Conservation (phyloP, 1,140 invertebrate species). For the Polypedilum pembai region DNA sequence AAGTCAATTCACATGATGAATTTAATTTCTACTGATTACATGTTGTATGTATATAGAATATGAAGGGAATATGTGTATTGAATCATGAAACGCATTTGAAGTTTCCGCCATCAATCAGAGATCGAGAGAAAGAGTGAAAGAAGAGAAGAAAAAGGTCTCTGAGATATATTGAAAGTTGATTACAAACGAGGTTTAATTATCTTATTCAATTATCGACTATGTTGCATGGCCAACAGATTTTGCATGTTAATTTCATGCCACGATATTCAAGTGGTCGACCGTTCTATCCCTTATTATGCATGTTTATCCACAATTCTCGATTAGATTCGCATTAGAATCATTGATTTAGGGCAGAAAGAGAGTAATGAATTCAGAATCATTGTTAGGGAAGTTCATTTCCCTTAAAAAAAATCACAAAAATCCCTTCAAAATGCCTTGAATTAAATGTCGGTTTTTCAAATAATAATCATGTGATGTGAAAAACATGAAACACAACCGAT, state of each 20-base stretch:
- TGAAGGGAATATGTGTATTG: not conserved
- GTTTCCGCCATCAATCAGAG: not conserved
- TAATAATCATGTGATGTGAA: not conserved
- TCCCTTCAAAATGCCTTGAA: not conserved
- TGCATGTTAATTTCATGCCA: not conserved
- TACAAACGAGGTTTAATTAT: slow-evolving; percentile 22
- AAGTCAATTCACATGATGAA: slow-evolving; percentile 13
- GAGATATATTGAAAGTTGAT: not conserved
- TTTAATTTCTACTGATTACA: slow-evolving; percentile 19
- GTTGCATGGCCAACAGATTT: not conserved
- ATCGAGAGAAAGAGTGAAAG: not conserved
- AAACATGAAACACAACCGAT: slow-evolving; percentile 17
- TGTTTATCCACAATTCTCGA: slow-evolving; percentile 23
- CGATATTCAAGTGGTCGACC: not conserved
- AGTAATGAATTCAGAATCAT: not conserved
- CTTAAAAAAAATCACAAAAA: not conserved
- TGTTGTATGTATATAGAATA: not conserved
- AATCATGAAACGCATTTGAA: slow-evolving; percentile 8
- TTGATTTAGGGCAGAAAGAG: slow-evolving; percentile 17
- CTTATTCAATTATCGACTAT: slow-evolving; percentile 17
- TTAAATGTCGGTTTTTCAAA: slow-evolving; percentile 20
- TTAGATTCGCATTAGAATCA: slow-evolving; percentile 28
- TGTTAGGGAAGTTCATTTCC: not conserved
- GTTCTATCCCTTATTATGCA: not conserved
- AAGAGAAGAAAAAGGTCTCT: not conserved